These are phyloP conservation scores for Heloderma charlesbogerti DNA, from an alignment of 2,113 vertebrate genomes.

Conservation along the genomic window DNA sequence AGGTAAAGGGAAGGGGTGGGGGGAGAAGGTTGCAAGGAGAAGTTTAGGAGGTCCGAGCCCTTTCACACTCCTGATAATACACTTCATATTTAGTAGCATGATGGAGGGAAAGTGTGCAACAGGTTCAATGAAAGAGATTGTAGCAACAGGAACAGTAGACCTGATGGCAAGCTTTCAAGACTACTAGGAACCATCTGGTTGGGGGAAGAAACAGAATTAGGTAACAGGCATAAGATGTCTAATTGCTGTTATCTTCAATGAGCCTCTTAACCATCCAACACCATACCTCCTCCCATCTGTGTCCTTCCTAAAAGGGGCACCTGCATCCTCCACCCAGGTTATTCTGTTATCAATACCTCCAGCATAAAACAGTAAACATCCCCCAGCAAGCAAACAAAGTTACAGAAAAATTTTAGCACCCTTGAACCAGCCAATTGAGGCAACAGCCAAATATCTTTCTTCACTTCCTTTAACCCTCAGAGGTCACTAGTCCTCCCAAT, in stretches of 20 bases:
- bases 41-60: neutral
- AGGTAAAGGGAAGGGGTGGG: too few species aligned
- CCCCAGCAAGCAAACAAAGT: neutral
- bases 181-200: too few species aligned
- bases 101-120: neutral
- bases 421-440: neutral
- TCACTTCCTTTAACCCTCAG: neutral
- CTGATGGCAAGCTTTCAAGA: too few species aligned
- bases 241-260: neutral
- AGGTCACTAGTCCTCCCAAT: neutral
- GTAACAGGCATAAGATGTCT: too few species aligned
- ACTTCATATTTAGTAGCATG: neutral
- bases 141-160: too few species aligned
- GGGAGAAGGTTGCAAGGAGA: neutral
- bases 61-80: neutral
- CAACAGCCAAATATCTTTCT: neutral
- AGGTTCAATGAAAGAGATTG: too few species aligned
- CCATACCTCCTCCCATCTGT: neutral
- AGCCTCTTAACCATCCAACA: neutral
- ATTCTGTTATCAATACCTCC: neutral
- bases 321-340: neutral
- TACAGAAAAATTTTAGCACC: neutral
- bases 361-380: neutral
- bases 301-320: neutral
- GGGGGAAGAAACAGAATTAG: too few species aligned